Conservation (phyloP, 1,140 invertebrate species). For the Ruditapes philippinarum region DNA sequence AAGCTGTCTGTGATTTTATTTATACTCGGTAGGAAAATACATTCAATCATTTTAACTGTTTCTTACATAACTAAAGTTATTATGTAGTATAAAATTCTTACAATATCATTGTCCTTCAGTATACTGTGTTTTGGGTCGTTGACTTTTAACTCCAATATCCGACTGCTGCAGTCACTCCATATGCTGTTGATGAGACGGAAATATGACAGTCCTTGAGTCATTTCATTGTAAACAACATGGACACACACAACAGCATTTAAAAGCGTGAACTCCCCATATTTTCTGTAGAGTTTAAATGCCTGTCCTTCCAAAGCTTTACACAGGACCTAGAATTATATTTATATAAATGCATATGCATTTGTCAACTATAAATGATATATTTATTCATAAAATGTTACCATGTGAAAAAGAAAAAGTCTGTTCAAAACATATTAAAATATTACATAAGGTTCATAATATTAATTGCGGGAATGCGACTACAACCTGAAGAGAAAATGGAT, state of each 20-base stretch:
- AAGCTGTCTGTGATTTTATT: too few relatives aligned
- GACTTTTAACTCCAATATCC: neutral
- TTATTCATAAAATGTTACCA: too few relatives aligned
- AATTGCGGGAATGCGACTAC: too few relatives aligned
- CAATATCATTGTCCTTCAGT: constrained; percentile 26
- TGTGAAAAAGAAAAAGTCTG: too few relatives aligned
- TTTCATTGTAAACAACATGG: neutral
- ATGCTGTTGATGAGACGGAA: constrained; percentile 30
- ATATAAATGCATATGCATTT: too few relatives aligned
- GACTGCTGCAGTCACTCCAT: constrained; percentile 31
- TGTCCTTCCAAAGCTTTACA: neutral
- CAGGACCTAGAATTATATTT: constrained; percentile 36
- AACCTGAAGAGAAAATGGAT: too few relatives aligned
- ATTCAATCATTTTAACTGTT: too few relatives aligned
- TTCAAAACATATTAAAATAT: too few relatives aligned
- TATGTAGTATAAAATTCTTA: neutral
- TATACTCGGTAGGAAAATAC: too few relatives aligned
- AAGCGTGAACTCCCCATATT: neutral
- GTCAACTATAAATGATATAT: too few relatives aligned
- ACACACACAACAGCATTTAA: neutral
- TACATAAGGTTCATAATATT: too few relatives aligned
- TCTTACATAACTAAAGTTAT: too few relatives aligned
- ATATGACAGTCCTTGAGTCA: neutral
- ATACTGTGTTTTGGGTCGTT: constrained; percentile 2
- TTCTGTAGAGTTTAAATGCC: neutral